phyloP scores from a whole-genome alignment of 2,113 vertebrate species.

The Orientallactaga bullata region DNA sequence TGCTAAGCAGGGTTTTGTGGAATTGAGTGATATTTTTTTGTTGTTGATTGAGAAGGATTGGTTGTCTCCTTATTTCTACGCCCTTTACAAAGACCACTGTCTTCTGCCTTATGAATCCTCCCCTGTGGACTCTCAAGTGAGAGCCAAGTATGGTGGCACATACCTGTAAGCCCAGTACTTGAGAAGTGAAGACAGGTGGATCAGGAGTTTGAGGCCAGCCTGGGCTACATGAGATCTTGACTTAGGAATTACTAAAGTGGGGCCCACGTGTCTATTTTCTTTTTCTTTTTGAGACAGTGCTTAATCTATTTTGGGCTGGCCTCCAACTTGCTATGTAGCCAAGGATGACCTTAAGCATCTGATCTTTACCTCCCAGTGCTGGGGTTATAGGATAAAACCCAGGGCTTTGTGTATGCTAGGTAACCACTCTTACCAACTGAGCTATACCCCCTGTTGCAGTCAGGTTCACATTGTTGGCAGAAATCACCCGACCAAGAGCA shows the following conservation, averaged over 20 bases:
- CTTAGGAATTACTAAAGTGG: not conserved
- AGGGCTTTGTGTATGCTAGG: not conserved
- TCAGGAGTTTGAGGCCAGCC: not conserved
- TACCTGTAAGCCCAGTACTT: not conserved
- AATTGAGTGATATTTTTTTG: too few relatives aligned
- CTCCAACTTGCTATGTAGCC: not conserved
- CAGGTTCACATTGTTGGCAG: too few relatives aligned
- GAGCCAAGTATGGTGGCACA: not conserved
- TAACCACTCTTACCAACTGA: not conserved
- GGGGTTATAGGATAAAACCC: not conserved
- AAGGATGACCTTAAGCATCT: not conserved
- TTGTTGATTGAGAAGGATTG: slow-evolving; percentile 7
- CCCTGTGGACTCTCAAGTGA: not conserved
- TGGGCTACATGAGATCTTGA: not conserved
- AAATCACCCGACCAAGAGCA: too few relatives aligned
- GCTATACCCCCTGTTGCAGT: too few relatives aligned
- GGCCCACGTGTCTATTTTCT: not conserved
- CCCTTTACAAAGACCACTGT: not conserved
- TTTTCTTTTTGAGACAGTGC: not conserved
- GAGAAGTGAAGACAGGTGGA: not conserved
- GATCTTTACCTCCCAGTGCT: not conserved
- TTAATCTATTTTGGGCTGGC: not conserved
- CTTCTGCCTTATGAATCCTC: not conserved
- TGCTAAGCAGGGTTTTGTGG: slow-evolving; percentile 33
- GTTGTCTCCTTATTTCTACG: slow-evolving; percentile 35